Evolutionary conservation across 2,888 invertebrate species (phyloP), one percentile per base, ranked within the genome.

Genomic region (Cabera pusaria): DNA sequence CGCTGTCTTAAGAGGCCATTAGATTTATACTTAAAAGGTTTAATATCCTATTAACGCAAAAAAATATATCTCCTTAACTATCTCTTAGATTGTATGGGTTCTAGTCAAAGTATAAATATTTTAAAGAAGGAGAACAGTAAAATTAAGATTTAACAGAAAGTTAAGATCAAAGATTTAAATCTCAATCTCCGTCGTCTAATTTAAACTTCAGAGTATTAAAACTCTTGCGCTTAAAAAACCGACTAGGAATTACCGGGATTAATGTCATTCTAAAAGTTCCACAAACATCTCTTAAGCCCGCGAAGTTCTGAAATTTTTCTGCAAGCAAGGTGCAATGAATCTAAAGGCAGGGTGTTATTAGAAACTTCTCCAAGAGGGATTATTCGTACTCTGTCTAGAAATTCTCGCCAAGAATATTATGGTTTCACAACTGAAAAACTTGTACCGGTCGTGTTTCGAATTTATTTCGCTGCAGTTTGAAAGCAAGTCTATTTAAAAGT

Each of bases 251-350:
- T 72, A 72, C 71, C 44, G 44, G 59, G 76, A 75, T 74, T 77
- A 74, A 77, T 75, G 74, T 69, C 75, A 68, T 77, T 77, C 63
- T 62, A 52, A 71, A 79, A 80, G 69, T 80, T 75, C 50, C 43
- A 59, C 68, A 72, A 80, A 77, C 72, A 75, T 73, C 64, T 64
- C 61, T 64, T 44, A 68, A 73, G 64, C 61, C 59, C 51, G 52
- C 35, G 51, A 18, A 80, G 64, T 76, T 77, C 66, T 60, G 56
- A 73, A 72, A 70, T 63, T 71, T 72, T 79, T 79, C 77, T 72
- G 68, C 72, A 68, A 78, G 71, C 72, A 69, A 78, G 72, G 69
- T 76, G 81, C 81, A 79, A 80, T 82, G 74, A 79, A 83, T 84
- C 77, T 78, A 73, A 71, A 66, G 60, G 64, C 64, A 63, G 52